Conservation (phyloP, 2,797 vertebrate genomes). For the Poeciliopsis infans region DNA sequence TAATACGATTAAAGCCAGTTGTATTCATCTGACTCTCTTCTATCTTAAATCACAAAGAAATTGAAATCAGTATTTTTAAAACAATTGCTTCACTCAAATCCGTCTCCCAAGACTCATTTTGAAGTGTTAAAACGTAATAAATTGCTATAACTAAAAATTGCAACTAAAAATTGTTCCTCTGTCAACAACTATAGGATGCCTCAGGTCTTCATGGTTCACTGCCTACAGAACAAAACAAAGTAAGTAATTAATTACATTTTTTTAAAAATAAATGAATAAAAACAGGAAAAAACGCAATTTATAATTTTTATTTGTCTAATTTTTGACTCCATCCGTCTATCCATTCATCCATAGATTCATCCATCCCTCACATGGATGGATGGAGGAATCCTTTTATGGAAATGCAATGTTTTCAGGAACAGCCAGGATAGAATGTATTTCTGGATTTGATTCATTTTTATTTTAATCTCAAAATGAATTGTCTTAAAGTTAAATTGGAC, state of each 20-base stretch:
- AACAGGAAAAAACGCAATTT: background rate
- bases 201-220: background rate
- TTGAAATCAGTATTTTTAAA: background rate
- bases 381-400: background rate
- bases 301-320: background rate
- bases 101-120: background rate
- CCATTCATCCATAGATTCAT: too few species aligned
- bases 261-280: background rate
- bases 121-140: background rate
- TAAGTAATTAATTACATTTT: background rate
- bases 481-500: background rate
- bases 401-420: background rate
- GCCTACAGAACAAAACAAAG: background rate
- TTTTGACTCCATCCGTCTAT: background rate
- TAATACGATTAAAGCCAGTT: background rate
- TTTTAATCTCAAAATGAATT: background rate
- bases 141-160: background rate
- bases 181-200: conserved; percentile 8
- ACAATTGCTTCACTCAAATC: background rate
- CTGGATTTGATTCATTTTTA: background rate
- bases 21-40: background rate
- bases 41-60: background rate
- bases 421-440: background rate
- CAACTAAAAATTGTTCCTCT: background rate
- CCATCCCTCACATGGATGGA: too few species aligned